These are phyloP conservation scores for Megastigmus dorsalis DNA, from an alignment of 2,888 invertebrate genomes.

Conservation along the genomic window DNA sequence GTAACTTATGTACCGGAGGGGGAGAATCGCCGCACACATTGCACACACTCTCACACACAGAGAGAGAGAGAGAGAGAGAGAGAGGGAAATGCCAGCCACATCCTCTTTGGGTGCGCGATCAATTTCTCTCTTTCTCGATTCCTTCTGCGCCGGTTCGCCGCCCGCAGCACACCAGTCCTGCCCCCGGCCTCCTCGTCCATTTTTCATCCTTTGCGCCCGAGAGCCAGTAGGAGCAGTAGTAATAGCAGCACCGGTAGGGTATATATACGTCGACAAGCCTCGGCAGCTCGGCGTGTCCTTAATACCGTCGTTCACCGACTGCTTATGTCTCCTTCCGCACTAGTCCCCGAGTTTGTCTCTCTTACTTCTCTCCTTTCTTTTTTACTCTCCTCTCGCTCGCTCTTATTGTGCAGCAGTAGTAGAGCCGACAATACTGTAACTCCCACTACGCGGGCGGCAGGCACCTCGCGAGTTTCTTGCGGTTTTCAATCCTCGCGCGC, in stretches of 20 bases:
- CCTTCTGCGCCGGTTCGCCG: not conserved
- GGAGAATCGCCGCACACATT: no score
- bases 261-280: no score
- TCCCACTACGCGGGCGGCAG: no score
- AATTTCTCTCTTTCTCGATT: conserved; percentile 12
- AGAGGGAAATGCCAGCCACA: not conserved
- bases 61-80: no score
- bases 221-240: no score
- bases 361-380: not conserved
- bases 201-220: conserved; percentile 34
- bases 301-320: conserved; percentile 3
- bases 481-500: conserved; percentile 28
- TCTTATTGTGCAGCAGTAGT: not conserved
- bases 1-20: no score
- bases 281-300: no score
- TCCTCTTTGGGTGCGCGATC: conserved; percentile 1
- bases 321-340: conserved; percentile 10
- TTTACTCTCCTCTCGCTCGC: not conserved
- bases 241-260: no score
- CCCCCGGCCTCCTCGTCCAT: conserved; percentile 10
- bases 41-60: no score
- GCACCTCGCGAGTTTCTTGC: conserved; percentile 12
- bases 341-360: not conserved
- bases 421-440: no score
- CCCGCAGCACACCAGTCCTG: not conserved